Evolutionary conservation across 1,140 invertebrate genomes (phyloP).

Genomic region (Pristionchus pacificus): DNA sequence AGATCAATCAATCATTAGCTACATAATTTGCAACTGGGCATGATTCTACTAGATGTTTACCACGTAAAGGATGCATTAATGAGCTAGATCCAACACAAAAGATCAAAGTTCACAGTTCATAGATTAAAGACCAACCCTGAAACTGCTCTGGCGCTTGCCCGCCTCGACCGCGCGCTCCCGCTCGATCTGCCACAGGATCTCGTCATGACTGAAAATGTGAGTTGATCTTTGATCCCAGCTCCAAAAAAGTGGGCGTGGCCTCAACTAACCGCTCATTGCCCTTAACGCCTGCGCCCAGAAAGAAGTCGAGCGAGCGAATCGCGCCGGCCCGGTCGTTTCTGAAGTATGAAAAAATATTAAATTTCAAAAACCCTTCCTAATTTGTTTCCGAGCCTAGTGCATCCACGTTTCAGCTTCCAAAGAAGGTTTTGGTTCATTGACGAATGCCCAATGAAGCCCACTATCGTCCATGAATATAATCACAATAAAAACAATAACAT

Average conservation of each 20-base stretch:
- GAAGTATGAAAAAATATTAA: constrained; percentile 15
- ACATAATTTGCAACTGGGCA: not conserved
- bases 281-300: constrained; percentile 39
- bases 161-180: not conserved
- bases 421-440: too few relatives aligned
- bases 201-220: not conserved
- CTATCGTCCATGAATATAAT: too few relatives aligned
- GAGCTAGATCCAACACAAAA: too few relatives aligned
- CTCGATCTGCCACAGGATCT: not conserved
- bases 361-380: too few relatives aligned
- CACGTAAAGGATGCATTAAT: constrained; percentile 34
- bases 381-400: too few relatives aligned
- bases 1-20: too few relatives aligned
- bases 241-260: too few relatives aligned
- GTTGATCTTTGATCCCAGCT: too few relatives aligned
- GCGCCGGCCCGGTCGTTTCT: constrained; percentile 37
- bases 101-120: not conserved
- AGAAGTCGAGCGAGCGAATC: constrained; percentile 41
- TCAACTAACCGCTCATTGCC: constrained; percentile 40
- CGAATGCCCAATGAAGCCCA: too few relatives aligned
- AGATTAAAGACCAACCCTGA: not conserved
- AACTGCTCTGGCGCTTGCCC: not conserved
- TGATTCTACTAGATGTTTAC: constrained; percentile 36
- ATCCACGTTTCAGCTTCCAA: too few relatives aligned
- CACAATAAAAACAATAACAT: too few relatives aligned